phyloP scores from a whole-genome alignment of 2,888 invertebrate species.

The Girardia tigrina region DNA sequence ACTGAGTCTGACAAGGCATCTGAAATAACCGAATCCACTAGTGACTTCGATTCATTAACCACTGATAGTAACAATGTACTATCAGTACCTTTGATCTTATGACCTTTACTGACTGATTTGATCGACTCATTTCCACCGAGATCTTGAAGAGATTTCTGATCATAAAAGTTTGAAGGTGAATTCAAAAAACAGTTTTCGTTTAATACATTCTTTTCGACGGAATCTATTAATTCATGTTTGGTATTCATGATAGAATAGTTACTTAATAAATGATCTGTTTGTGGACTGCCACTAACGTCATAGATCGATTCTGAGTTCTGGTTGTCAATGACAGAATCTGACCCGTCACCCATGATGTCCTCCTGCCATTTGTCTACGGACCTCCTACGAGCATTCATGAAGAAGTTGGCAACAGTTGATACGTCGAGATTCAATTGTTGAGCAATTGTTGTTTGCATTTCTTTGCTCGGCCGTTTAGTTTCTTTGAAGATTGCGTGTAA shows the following conservation, averaged over 20 bases:
- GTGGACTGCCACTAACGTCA: slow-evolving; percentile 13
- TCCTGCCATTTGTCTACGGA: slow-evolving; percentile 76
- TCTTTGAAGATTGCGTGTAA: slow-evolving; percentile 99
- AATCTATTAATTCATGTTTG: neutral
- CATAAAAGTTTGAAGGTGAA: neutral
- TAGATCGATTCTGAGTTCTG: neutral
- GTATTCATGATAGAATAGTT: neutral
- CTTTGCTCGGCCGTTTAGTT: slow-evolving; percentile 95
- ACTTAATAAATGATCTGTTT: slow-evolving; percentile 6
- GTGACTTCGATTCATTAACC: neutral
- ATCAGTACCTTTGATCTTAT: neutral
- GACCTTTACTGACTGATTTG: neutral
- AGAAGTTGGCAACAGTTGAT: slow-evolving; percentile 95
- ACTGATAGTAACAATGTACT: neutral
- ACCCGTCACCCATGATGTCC: slow-evolving; percentile 24
- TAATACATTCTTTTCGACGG: neutral
- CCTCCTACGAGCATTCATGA: slow-evolving; percentile 97
- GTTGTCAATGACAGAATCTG: neutral
- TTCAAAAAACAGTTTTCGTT: slow-evolving; percentile 7
- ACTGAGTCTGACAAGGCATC: slow-evolving; percentile 6
- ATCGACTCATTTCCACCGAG: neutral
- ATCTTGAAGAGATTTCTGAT: neutral
- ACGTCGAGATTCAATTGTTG: slow-evolving; percentile 87
- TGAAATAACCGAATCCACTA: neutral
- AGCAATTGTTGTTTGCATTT: slow-evolving; percentile 98